phyloP scores from a whole-genome alignment of 2,113 vertebrate species.

The Chinchilla lanigera region DNA sequence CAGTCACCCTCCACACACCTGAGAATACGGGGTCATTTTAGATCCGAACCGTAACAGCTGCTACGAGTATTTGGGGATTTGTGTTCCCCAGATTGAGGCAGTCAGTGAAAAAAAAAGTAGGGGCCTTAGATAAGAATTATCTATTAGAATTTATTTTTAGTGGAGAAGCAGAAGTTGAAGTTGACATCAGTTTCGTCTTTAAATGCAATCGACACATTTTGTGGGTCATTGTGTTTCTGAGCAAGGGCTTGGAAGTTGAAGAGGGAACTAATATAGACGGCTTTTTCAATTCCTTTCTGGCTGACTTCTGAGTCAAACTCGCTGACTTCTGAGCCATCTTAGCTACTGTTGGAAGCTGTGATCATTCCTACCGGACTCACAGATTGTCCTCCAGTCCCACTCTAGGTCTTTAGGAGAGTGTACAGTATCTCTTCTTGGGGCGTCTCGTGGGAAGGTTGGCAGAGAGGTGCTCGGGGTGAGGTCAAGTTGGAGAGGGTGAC shows the following conservation, averaged over 20 bases:
- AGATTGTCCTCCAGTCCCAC: not conserved
- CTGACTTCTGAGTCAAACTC: no score
- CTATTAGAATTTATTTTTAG: not conserved
- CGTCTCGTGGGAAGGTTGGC: accelerated
- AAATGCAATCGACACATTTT: not conserved
- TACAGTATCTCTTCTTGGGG: constrained; percentile 59
- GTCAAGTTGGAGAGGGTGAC: not conserved
- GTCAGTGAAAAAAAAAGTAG: not conserved
- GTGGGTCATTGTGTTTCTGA: not conserved
- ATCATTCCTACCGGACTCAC: not conserved
- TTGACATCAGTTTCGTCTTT: not conserved
- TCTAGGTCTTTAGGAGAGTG: constrained; percentile 26
- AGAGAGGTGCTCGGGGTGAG: not conserved
- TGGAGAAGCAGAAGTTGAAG: not conserved
- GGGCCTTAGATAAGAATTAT: not conserved
- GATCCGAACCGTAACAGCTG: not conserved
- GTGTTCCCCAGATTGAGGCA: not conserved
- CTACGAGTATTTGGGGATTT: not conserved
- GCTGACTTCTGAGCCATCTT: not conserved
- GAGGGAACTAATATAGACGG: not conserved
- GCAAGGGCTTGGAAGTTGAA: not conserved
- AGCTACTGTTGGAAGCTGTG: not conserved
- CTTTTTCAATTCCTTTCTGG: not conserved
- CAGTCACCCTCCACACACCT: not conserved
- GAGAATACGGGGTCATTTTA: not conserved